Base-by-base conservation (phyloP, 2,888 invertebrate genomes). In the Disparrhopalites patrizii region DNA sequence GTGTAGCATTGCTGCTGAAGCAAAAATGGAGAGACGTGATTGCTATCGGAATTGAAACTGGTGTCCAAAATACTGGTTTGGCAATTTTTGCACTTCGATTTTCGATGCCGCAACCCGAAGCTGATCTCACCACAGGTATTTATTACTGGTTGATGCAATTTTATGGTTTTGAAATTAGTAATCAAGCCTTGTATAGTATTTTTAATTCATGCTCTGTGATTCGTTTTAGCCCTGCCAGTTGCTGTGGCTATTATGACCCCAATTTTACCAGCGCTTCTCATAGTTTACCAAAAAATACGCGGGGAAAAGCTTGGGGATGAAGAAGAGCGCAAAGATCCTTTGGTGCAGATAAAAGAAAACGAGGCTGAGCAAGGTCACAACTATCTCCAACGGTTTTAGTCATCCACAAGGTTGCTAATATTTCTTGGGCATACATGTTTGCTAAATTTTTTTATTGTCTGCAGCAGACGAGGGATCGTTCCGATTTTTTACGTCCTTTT, bases 171-270 rank as follows among this genome's bases (percentile, higher is more conserved):
- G 10, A 7, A 51, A 8, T 51, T 51, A 4, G 4, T 27, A 38
- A 18, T 15, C 23, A 55, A 63, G 20, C 30, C 30, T 18, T 13
- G 38, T 54, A 25, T 55, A 33, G 7, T 63, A 36, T 40, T 13
- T 33, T 47, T 30, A 36, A 38, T 13, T 27, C 20, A n/a, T n/a
- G n/a, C n/a, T n/a, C n/a, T n/a, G n/a, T n/a, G n/a, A n/a, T n/a
- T 25, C 33, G 23, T 50, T 69, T 23, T 82, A 86, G 92, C 94
- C 75, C 85, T 92, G 67, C 95, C 96, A 2, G 93, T 96, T 0
- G 85, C 92, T 2, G 89, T 92, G 23, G 94, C 95, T 20, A 87
- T 93, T 52, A 93, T 96, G 91, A 96, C 96, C 0, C 96, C 96
- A 0, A 78, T 94, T 27, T 95, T 96, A 0, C 83, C 74, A 18